These are phyloP conservation scores for Incurvaria masculella DNA, from an alignment of 2,888 invertebrate genomes.

Conservation along the genomic window DNA sequence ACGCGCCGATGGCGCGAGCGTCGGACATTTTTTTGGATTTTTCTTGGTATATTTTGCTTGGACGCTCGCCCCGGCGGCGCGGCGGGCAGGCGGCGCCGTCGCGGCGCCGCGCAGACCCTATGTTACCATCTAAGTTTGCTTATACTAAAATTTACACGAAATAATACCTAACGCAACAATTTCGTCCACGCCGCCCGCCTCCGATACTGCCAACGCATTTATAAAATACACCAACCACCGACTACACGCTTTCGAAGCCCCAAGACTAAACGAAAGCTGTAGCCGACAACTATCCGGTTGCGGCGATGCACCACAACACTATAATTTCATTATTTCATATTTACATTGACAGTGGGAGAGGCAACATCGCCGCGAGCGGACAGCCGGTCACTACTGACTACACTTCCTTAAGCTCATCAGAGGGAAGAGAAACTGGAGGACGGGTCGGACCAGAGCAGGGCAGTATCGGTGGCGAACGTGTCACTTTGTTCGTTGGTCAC, in stretches of 20 bases:
- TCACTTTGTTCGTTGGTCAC: not conserved
- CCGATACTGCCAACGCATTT: slow-evolving; percentile 18
- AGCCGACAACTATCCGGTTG: too few relatives aligned
- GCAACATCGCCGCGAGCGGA: not conserved
- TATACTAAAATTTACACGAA: slow-evolving; percentile 54
- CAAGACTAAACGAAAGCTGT: too few relatives aligned
- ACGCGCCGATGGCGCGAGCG: not conserved
- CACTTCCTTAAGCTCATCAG: too few relatives aligned
- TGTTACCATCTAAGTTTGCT: not conserved
- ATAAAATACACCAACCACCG: not conserved
- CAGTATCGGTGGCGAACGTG: not conserved
- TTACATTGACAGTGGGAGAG: not conserved
- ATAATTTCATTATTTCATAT: not conserved
- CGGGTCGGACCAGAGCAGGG: too few relatives aligned
- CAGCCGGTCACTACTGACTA: too few relatives aligned
- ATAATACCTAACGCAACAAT: slow-evolving; percentile 56
- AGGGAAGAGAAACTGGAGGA: too few relatives aligned
- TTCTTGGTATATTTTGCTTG: not conserved
- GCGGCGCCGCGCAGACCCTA: not conserved
- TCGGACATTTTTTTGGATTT: not conserved
- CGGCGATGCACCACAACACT: too few relatives aligned
- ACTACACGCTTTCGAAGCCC: too few relatives aligned
- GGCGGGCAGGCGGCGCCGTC: not conserved
- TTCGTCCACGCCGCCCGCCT: slow-evolving; percentile 33
- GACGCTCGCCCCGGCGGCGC: not conserved